These are phyloP conservation scores for Capreolus pygargus DNA, from an alignment of 2,113 vertebrate genomes.

Conservation along the genomic window DNA sequence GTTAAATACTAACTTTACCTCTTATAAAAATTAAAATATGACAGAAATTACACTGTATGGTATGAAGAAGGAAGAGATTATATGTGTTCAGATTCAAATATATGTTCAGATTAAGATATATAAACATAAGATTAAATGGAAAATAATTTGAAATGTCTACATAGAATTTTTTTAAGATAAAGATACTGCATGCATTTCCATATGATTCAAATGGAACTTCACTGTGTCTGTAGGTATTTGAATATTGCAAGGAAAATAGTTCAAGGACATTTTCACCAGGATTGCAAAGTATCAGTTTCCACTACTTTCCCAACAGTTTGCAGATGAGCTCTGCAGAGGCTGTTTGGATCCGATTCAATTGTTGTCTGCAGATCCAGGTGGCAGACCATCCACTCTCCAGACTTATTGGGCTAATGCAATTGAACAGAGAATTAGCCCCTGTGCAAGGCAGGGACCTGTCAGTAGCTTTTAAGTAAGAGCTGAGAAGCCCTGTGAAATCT, in stretches of 20 bases:
- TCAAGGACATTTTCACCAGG: not conserved
- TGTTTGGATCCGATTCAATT: not conserved
- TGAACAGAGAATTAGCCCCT: slow-evolving; percentile 26
- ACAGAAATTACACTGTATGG: not conserved
- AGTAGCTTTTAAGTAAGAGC: not conserved
- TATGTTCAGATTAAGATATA: not conserved
- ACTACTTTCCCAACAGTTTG: not conserved
- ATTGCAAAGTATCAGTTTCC: not conserved
- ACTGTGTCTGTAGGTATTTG: not conserved
- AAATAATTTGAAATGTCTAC: not conserved
- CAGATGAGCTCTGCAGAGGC: not conserved
- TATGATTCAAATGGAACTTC: not conserved
- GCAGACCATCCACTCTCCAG: not conserved
- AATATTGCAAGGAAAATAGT: not conserved
- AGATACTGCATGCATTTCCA: not conserved
- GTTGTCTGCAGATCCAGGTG: not conserved
- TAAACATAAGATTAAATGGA: not conserved
- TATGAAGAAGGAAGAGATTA: not conserved
- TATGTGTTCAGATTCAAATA: not conserved
- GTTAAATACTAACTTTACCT: not conserved
- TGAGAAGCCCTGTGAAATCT: not conserved
- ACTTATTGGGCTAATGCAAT: not conserved
- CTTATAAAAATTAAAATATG: not conserved
- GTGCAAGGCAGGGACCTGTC: not conserved
- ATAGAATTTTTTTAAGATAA: not conserved